Conservation (phyloP, 2,888 invertebrate species). For the Herminia tarsipennalis region DNA sequence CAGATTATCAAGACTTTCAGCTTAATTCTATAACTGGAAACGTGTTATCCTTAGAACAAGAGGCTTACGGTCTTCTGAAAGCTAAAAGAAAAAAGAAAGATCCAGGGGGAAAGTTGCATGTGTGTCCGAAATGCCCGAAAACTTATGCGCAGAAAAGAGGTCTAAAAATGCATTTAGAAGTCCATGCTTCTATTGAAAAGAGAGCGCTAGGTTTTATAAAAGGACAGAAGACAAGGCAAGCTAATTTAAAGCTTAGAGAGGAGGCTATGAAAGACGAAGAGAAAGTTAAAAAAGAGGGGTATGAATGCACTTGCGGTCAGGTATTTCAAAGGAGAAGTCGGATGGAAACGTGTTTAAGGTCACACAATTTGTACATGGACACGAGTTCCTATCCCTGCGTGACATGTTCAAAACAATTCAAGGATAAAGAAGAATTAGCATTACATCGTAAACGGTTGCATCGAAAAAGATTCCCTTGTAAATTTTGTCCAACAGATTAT, state of each 20-base stretch:
- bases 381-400: conserved; percentile 57
- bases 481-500: conserved; percentile 81
- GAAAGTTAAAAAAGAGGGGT: conserved; percentile 60
- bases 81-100: conserved; percentile 51
- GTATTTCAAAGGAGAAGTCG: conserved; percentile 67
- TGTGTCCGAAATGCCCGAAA: conserved; percentile 68
- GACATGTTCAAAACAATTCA: conserved; percentile 68
- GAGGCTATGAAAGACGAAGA: conserved; percentile 24
- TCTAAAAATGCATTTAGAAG: conserved; percentile 60
- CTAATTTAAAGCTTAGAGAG: conserved; percentile 45
- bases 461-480: conserved; percentile 73
- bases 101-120: conserved; percentile 22
- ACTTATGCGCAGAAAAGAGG: conserved; percentile 42
- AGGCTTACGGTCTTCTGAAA: conserved; percentile 70
- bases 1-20: conserved; percentile 62
- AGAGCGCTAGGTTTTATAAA: conserved; percentile 60
- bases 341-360: conserved; percentile 74
- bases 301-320: conserved; percentile 74
- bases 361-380: conserved; percentile 62
- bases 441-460: conserved; percentile 70
- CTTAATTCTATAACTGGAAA: conserved; percentile 79
- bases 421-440: conserved; percentile 64
- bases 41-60: conserved; percentile 71
- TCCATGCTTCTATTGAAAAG: conserved; percentile 68
- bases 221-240: conserved; percentile 56